These are phyloP conservation scores for Xerus rutilus DNA, from an alignment of 2,797 vertebrate genomes.

Conservation along the genomic window DNA sequence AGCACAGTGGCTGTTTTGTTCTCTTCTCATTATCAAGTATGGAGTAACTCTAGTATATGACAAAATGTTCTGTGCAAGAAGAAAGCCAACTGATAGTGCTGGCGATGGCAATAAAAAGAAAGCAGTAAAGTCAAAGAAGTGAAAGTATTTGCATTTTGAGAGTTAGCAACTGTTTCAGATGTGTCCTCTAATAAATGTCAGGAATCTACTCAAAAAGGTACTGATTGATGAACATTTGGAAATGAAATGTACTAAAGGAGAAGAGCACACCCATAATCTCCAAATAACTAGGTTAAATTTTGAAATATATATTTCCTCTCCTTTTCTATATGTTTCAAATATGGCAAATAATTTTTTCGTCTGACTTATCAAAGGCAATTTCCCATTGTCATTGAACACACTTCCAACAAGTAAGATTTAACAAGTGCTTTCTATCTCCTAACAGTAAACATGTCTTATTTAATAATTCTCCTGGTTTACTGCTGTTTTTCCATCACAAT, in stretches of 20 bases:
- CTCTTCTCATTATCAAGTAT: conserved; percentile 44
- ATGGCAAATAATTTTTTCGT: not conserved
- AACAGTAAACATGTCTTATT: not conserved
- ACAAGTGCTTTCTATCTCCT: not conserved
- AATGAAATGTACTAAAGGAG: not conserved
- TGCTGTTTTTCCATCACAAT: not conserved
- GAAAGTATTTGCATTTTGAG: conserved; percentile 14
- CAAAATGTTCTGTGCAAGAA: conserved; percentile 4
- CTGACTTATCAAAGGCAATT: not conserved
- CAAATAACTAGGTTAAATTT: not conserved
- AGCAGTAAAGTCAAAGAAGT: not conserved
- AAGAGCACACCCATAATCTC: not conserved
- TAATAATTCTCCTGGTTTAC: not conserved
- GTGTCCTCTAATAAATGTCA: not conserved
- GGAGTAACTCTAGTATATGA: not conserved
- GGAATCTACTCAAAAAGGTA: not conserved
- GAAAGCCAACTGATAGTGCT: not conserved
- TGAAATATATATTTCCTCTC: not conserved
- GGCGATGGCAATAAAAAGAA: not conserved
- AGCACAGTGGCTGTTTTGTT: conserved; percentile 35
- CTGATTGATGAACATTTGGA: not conserved
- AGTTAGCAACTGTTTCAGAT: not conserved
- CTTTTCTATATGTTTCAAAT: not conserved
- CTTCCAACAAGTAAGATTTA: not conserved
- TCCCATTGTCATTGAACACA: not conserved